phyloP scores from a whole-genome alignment of 2,113 vertebrate genomes.

The Petaurus breviceps region DNA sequence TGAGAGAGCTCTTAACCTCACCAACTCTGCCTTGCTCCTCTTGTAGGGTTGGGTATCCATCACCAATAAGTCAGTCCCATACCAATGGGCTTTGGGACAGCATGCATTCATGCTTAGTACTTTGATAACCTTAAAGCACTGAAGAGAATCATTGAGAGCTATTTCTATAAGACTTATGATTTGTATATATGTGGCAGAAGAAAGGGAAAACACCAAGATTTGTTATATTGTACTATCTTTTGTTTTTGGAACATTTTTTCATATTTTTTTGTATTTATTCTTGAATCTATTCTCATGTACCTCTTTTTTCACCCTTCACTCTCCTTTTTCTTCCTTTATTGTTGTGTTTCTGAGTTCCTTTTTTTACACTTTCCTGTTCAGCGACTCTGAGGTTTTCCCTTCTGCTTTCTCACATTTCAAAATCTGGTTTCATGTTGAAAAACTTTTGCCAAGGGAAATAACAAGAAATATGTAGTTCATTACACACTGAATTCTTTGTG shows the following conservation, averaged over 20 bases:
- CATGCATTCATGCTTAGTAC: background rate
- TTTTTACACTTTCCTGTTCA: background rate
- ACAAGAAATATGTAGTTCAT: background rate
- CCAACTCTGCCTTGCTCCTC: background rate
- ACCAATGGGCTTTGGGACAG: background rate
- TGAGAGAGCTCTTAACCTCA: background rate
- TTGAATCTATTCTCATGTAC: background rate
- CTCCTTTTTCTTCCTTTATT: constrained; percentile 12
- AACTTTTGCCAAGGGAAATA: constrained; percentile 30
- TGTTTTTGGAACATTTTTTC: background rate
- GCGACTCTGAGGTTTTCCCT: constrained; percentile 58
- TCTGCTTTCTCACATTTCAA: constrained; percentile 49
- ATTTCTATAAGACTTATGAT: background rate
- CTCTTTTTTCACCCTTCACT: background rate
- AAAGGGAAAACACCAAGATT: background rate
- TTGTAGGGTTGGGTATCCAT: background rate
- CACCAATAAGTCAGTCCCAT: background rate
- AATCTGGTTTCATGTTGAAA: background rate
- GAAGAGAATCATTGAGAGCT: background rate
- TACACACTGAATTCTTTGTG: constrained; percentile 1
- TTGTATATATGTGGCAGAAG: background rate
- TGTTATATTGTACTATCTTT: background rate
- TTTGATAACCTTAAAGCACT: background rate
- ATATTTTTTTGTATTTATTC: constrained; percentile 10
- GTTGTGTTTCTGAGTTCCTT: constrained; percentile 33